Base-by-base conservation (phyloP, 1,140 invertebrate species). In the Potamilus streckersoni region DNA sequence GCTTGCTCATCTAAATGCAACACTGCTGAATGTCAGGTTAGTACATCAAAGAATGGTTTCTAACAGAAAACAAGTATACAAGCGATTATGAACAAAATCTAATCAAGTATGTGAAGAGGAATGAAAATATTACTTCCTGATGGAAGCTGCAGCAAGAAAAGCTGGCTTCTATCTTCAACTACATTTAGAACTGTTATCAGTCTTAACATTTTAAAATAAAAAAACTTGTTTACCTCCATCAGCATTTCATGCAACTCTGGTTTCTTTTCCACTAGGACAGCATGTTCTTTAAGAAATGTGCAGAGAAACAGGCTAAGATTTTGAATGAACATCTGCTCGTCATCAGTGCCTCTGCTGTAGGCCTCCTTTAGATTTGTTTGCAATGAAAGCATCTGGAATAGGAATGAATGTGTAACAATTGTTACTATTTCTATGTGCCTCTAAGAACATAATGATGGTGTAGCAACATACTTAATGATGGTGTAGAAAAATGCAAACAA, bases 251-350 rank as follows among this genome's bases (percentile, higher is more conserved):
- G 84, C 15, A 87, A 71, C 55, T 89, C 89, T 27, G 70, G 65
- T 76, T 89, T 89, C 61, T 85, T 86, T 74, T 91, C 97, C 66
- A 98, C 94, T 57, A 98, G 91, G 75, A 92, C 92, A 27, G 95
- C 96, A 91, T 99, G 97, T 82, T 99, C 97, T 91, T 99, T 99
- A 1, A 99, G 91, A 88, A 95, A 99, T 78, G 97, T 98, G 89
- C 96, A 98, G 31, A 99, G 91, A 89, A 99, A 99, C 90, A 99
- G 93, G 73, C 97, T 97, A 76, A 99, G 91, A 90, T 99, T 99
- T 86, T 99, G 97, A 72, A 99, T 98, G 86, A 99, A 99, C 86
- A 98, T 98, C 90, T 99, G 98, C 88, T 99, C 98, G 87, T 97
- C 95, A 91, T 99, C 97, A 86, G 93, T 93, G 49, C 98, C 98